Evolutionary conservation across 2,113 vertebrate species (phyloP).

Genomic region (Pterocles gutturalis): DNA sequence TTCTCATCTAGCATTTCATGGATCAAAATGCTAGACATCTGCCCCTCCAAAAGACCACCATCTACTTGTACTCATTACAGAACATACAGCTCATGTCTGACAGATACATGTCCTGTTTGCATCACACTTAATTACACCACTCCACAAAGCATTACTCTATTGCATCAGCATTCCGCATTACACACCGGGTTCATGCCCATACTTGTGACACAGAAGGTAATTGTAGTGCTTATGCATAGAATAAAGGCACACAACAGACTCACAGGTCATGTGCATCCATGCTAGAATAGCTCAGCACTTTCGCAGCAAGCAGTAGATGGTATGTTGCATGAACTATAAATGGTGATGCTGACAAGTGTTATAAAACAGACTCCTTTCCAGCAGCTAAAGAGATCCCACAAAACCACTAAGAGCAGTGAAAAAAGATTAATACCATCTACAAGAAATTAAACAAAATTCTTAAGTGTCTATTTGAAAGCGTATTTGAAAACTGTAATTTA

Average conservation of each 20-base stretch:
- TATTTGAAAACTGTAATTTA: neutral
- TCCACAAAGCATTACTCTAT: neutral
- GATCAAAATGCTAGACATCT: accelerated
- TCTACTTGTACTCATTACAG: neutral
- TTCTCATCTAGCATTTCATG: neutral
- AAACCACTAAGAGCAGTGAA: neutral
- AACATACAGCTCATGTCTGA: neutral
- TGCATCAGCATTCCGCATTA: neutral
- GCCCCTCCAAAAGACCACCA: neutral
- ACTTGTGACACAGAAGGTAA: neutral
- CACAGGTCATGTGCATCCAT: neutral
- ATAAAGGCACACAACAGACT: neutral
- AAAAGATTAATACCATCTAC: neutral
- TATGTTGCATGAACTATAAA: neutral
- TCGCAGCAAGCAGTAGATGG: neutral
- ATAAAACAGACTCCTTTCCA: neutral
- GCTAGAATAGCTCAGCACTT: neutral
- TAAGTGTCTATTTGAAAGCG: neutral
- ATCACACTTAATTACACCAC: neutral
- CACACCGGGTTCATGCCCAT: neutral
- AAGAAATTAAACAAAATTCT: neutral
- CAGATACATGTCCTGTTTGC: neutral
- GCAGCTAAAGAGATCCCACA: neutral
- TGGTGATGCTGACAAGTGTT: neutral
- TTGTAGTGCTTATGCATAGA: neutral